Evolutionary conservation across 1,140 invertebrate genomes (phyloP).

Genomic region (Heliconius nattereri): DNA sequence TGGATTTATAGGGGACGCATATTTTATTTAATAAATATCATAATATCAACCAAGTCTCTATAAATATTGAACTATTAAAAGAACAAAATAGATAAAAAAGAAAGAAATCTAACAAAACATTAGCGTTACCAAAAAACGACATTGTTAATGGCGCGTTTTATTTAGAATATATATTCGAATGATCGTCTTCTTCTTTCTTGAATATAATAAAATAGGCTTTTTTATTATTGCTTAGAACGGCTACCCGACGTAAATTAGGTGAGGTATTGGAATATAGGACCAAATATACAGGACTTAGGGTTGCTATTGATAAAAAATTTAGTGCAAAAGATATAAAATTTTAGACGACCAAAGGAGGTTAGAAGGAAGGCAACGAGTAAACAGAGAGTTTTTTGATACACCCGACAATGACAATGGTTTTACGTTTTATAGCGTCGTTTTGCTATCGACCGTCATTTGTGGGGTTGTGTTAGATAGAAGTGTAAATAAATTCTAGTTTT

Average conservation of each 20-base stretch:
- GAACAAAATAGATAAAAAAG: neutral
- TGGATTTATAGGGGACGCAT: no score
- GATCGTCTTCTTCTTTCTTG: conserved; percentile 20
- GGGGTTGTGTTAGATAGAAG: conserved; percentile 9
- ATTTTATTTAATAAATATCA: neutral
- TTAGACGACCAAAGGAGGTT: conserved; percentile 27
- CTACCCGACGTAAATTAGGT: conserved; percentile 21
- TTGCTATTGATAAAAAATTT: neutral
- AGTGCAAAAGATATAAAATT: conserved; percentile 18
- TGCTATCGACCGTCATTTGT: conserved; percentile 31
- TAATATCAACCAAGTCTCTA: neutral
- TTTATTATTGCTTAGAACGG: conserved; percentile 35
- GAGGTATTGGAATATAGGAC: neutral
- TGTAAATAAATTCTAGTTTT: neutral
- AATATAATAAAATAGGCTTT: conserved; percentile 39
- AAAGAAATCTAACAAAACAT: conserved; percentile 13
- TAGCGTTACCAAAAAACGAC: conserved; percentile 14
- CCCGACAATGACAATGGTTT: conserved; percentile 31
- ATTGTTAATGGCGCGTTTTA: conserved; percentile 25
- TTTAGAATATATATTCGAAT: conserved; percentile 34
- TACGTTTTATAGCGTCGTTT: conserved; percentile 35
- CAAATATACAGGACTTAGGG: conserved; percentile 4
- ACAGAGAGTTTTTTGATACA: conserved; percentile 38
- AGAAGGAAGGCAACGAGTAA: conserved; percentile 26
- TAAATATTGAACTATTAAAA: neutral